These are phyloP conservation scores for Notocelia uddmanniana DNA, from an alignment of 2,888 invertebrate species.

Conservation along the genomic window DNA sequence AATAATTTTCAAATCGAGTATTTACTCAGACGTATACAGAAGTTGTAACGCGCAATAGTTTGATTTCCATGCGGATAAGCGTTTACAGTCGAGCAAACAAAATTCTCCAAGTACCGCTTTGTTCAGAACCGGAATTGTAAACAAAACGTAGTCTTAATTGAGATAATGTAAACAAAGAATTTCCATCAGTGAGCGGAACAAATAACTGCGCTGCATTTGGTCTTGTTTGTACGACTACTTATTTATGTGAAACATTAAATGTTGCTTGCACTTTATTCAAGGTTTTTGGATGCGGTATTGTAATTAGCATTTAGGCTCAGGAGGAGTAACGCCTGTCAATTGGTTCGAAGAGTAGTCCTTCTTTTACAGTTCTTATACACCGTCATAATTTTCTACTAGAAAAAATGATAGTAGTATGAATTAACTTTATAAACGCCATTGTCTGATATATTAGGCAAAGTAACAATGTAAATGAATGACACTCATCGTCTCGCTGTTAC, in stretches of 20 bases:
- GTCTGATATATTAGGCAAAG: no score
- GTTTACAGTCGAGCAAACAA: conserved; percentile 62
- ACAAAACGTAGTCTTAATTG: conserved; percentile 83
- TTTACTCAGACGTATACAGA: conserved; percentile 27
- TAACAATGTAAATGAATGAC: no score
- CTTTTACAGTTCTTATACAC: no score
- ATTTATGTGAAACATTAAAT: conserved; percentile 47
- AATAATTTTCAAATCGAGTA: conserved; percentile 6
- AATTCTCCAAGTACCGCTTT: conserved; percentile 72
- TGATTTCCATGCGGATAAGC: conserved; percentile 44
- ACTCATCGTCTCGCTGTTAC: no score
- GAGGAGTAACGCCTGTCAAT: no score
- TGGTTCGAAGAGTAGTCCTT: no score
- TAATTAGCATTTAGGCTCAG: conserved; percentile 1
- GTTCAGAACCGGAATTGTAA: conserved; percentile 65
- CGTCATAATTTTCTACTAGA: no score
- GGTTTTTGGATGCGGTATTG: conserved; percentile 16
- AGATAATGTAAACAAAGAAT: conserved; percentile 81
- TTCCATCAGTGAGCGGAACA: conserved; percentile 68
- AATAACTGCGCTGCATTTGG: conserved; percentile 60
- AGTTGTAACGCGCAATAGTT: conserved; percentile 44
- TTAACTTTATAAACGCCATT: no score
- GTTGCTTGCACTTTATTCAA: conserved; percentile 37
- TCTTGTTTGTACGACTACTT: conserved; percentile 49
- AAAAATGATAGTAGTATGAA: no score